A percentile compares a stretch with the other conserved stretches of the same genome.
Conservation (phyloP, 2,113 vertebrate genomes). For the Chionodraco myersi region DNA sequence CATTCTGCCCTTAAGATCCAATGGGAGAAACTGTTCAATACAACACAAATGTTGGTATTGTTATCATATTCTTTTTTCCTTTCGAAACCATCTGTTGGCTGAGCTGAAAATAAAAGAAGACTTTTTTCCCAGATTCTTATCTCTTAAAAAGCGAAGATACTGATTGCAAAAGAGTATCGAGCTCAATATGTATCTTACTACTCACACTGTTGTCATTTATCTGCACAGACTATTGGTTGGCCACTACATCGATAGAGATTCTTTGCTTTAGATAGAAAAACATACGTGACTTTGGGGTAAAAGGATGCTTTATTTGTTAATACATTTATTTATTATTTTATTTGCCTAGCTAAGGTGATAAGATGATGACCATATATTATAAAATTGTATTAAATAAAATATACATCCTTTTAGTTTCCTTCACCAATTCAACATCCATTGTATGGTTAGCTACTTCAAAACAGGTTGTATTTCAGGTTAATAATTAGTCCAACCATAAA, state of each 20-base stretch:
- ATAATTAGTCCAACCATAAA: not conserved
- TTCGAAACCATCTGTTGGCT: slow-evolving; percentile 85
- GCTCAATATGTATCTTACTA: slow-evolving; percentile 19
- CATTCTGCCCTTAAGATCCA: slow-evolving; percentile 87
- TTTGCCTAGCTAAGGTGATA: slow-evolving; percentile 4
- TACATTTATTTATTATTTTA: not conserved
- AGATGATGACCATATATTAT: not conserved
- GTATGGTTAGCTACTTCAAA: not conserved
- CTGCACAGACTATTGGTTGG: slow-evolving; percentile 28
- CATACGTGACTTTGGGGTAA: slow-evolving; percentile 2
- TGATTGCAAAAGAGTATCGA: slow-evolving; percentile 56
- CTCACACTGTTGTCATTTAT: slow-evolving; percentile 48
- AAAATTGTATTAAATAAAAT: not conserved
- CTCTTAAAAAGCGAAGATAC: slow-evolving; percentile 79
- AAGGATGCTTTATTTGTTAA: slow-evolving; percentile 13
- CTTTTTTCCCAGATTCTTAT: slow-evolving; percentile 70
- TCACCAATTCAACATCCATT: not conserved
- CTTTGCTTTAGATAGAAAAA: slow-evolving; percentile 10
- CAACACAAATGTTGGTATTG: slow-evolving; percentile 89
- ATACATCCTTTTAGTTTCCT: not conserved
- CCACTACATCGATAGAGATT: slow-evolving; percentile 49
- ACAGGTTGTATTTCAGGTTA: not conserved
- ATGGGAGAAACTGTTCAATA: slow-evolving; percentile 86
- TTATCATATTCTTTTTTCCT: slow-evolving; percentile 85
- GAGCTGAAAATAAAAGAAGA: slow-evolving; percentile 81